Base-by-base conservation (phyloP, 2,797 vertebrate species). In the Gobionotothen gibberifrons region DNA sequence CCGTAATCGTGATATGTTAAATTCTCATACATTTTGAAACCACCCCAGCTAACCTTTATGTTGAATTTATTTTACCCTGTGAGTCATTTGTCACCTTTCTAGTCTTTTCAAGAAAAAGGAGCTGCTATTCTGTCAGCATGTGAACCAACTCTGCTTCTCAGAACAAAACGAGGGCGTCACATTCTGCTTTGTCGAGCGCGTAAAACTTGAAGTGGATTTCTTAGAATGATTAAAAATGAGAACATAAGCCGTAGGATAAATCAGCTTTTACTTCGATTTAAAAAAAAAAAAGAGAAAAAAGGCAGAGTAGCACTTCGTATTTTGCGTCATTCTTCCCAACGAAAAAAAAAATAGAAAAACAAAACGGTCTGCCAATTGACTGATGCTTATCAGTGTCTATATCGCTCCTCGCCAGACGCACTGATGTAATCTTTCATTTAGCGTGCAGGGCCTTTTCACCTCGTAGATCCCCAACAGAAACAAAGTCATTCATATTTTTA, bases 41-140 rank as follows among this genome's bases (percentile, higher is more conserved):
- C 26, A 58, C 60, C 65, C n/a, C 79, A 60, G 52, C 7, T 72
- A 62, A 56, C 22, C 64, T 60, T 5, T 19, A 5, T 67, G 73
- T 73, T 40, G 40, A 79, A 69, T 29, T 26, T 15, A 2, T 1
- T 3, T 0, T 43, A 1, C 29, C 43, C 21, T 15, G 19, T 89
- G 76, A 92, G 39, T 92, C 87, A 86, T 88, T 19, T 68, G 42
- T 75, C 54, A 51, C 69, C 78, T 84, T 71, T 85, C 70, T 81
- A 4, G 39, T 89, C 87, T 92, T 93, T 94, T 94, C 86, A 93
- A 92, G 91, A 93, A 93, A 81, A 53, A 55, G 22, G 15, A 60
- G 39, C 76, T 77, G 78, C 63, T 56, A 43, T 71, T 66, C 54
- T 63, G 67, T 52, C 65, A 67, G 52, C 64, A 72, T 93, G 87